These are phyloP conservation scores for Gambusia yucatana DNA, from an alignment of 2,797 vertebrate genomes.

Conservation along the genomic window DNA sequence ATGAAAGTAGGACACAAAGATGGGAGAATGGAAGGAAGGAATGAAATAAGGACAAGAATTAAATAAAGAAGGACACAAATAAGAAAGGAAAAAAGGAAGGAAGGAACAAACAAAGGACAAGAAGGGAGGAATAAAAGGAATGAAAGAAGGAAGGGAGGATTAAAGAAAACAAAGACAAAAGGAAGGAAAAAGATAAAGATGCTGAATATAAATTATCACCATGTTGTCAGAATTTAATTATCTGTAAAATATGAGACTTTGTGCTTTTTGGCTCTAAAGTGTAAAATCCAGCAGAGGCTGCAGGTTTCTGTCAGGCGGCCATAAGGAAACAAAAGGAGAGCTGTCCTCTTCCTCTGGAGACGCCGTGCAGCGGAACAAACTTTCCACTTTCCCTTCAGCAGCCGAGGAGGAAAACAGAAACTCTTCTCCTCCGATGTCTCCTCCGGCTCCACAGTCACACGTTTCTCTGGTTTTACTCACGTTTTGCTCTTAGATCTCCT, in stretches of 20 bases:
- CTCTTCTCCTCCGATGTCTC: too few species aligned
- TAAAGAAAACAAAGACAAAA: too few species aligned
- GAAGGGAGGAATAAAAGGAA: not conserved
- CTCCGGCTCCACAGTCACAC: not conserved
- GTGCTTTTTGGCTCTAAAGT: too few species aligned
- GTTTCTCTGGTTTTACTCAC: too few species aligned
- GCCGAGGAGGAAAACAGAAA: constrained; percentile 2
- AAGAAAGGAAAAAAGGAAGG: not conserved
- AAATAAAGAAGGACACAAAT: too few species aligned
- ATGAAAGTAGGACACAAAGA: too few species aligned
- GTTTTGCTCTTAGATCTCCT: not conserved
- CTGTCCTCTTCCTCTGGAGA: constrained; percentile 1
- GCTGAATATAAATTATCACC: not conserved
- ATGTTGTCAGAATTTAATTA: not conserved
- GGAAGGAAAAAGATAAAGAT: not conserved
- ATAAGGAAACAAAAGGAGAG: constrained; percentile 1
- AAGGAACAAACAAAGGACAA: not conserved
- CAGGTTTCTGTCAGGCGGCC: not conserved
- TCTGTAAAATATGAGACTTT: not conserved
- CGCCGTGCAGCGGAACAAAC: not conserved
- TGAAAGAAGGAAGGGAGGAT: not conserved
- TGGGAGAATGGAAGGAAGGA: too few species aligned
- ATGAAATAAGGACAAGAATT: too few species aligned
- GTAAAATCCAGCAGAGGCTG: too few species aligned
- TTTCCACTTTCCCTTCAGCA: not conserved